Base-by-base conservation (phyloP, 2,113 vertebrate species). In the Athene cunicularia region DNA sequence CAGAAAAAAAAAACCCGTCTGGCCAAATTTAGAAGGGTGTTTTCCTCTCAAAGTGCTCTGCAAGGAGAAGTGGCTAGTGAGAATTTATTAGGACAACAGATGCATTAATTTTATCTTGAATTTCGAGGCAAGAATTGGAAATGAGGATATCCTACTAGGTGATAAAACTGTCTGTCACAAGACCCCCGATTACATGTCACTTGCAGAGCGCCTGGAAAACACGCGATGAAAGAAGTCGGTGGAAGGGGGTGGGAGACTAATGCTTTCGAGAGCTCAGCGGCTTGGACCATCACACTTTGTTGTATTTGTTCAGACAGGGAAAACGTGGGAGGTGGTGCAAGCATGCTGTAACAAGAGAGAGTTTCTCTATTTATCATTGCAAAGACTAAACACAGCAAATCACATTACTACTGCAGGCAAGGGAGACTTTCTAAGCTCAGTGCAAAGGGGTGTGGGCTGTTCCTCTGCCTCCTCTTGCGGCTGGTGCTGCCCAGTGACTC, bases 81-180 rank as follows among this genome's bases (percentile, higher is more conserved):
- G 97, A 96, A 95, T 96, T 97, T 96, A 97, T 97, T 94, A 92
- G 86, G 97, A 97, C 95, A 96, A 97, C 96, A 97, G 95, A 94
- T 97, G 91, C 97, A 95, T 96, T 97, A 97, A 98, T 94, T 98
- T 97, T 97, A 96, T 97, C 84, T 62, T 72, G 87, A 82, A 96
- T 97, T 98, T 98, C 89, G 94, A 98, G 97, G 93, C 95, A 97
- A 81, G 95, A 97, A 93, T 89, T 97, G 93, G 95, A 98, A 98
- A 98, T 94, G 92, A 98, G 91, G 95, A 83, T 97, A 95, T 97
- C 96, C 95, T 96, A 97, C 97, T 97, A 98, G 98, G 98, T 96
- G 97, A 97, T 97, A 97, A 98, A 98, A 97, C 93, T 90, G 96
- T 97, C 97, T 98, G 97, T 97, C 97, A 97, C 80, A 97, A 97